phyloP scores from a whole-genome alignment of 2,797 vertebrate genomes.

The Girardinus metallicus region DNA sequence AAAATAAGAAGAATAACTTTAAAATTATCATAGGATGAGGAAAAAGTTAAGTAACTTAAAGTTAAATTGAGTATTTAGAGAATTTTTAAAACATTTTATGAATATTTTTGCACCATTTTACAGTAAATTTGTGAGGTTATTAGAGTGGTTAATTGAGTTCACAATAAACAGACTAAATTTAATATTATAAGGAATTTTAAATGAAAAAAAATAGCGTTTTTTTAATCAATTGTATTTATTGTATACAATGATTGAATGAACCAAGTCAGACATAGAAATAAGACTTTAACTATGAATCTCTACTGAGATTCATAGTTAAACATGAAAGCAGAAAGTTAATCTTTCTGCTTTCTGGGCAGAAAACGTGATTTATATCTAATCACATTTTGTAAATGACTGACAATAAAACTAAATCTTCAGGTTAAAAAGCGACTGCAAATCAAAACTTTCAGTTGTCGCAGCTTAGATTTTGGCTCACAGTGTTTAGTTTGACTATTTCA shows the following conservation, averaged over 20 bases:
- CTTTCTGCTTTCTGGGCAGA: too few species aligned
- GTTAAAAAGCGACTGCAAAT: neutral
- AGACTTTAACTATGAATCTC: neutral
- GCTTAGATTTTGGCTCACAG: neutral
- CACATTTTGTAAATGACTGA: neutral
- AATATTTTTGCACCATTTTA: neutral
- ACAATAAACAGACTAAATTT: neutral
- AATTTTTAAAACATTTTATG: neutral
- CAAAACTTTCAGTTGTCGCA: neutral
- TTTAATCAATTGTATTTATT: neutral
- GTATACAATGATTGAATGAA: neutral
- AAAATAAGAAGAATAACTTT: neutral
- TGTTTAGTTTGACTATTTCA: neutral
- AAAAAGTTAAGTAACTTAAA: neutral
- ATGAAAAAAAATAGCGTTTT: neutral
- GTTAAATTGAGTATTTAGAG: neutral
- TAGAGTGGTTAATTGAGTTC: neutral
- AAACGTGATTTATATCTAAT: neutral
- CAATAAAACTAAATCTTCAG: neutral
- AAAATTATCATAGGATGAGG: neutral
- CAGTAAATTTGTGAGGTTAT: neutral
- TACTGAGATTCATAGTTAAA: too few species aligned
- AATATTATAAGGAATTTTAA: neutral
- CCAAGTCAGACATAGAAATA: neutral
- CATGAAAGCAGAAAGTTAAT: too few species aligned